Evolutionary conservation across 2,797 vertebrate genomes (phyloP).

Genomic region (Hypotaenidia philippensis): DNA sequence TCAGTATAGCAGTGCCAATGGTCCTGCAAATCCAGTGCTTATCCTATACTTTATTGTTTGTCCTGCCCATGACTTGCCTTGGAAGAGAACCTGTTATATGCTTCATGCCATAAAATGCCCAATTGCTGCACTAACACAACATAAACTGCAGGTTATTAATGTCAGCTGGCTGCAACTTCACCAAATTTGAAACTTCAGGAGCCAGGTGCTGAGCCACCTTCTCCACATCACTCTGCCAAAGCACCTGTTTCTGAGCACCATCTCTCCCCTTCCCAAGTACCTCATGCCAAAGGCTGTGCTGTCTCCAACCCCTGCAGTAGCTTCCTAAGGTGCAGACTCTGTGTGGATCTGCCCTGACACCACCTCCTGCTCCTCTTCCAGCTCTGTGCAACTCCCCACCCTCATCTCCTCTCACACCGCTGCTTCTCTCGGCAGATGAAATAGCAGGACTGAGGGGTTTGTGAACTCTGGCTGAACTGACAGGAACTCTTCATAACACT

Average conservation of each 20-base stretch:
- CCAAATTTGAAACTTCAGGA: background rate
- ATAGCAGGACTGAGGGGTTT: background rate
- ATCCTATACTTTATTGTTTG: background rate
- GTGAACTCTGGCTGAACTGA: slow-evolving; percentile 63
- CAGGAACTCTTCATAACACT: background rate
- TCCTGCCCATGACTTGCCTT: background rate
- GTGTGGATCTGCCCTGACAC: background rate
- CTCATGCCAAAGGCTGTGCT: background rate
- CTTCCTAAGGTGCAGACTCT: background rate
- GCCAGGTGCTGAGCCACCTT: background rate
- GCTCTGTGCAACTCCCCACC: background rate
- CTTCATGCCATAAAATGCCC: background rate
- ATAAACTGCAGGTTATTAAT: background rate
- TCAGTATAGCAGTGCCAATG: no score
- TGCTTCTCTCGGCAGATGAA: background rate
- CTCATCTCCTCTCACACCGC: background rate
- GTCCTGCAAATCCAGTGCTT: background rate
- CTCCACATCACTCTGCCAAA: background rate
- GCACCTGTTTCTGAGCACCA: background rate
- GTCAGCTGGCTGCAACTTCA: background rate
- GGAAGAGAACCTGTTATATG: background rate
- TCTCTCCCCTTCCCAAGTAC: background rate
- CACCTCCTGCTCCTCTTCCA: background rate
- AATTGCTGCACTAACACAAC: background rate
- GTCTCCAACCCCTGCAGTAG: background rate